Base-by-base conservation (phyloP, 2,113 vertebrate species). In the Eulacestoma nigropectus region DNA sequence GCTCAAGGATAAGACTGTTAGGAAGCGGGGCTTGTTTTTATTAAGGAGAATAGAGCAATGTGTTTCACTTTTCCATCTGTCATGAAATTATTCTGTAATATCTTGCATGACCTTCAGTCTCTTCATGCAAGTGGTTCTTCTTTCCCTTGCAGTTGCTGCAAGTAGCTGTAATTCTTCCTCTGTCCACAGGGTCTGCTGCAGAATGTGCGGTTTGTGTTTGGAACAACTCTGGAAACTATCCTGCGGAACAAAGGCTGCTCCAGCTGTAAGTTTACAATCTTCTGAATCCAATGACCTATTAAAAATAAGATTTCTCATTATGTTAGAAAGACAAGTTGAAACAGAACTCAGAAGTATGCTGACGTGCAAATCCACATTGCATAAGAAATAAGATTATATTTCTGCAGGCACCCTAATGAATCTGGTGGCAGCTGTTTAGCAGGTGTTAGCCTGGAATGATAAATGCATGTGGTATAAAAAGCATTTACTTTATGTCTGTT, bases 161-260 rank as follows among this genome's bases (percentile, higher is more conserved):
- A 93, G 85, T 74, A 75, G 65, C 55, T 96, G 93, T 85, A 96
- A 94, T 97, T 95, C 93, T 59, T 93, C 41, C 72, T 96, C 74
- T 97, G 75, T 93, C 97, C 95, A 69, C 98, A 99, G 99, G 99
- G 99, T 96, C 98, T 99, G 78, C 98, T 99, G 91, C 99, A 99
- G 98, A 99, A 99, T 63, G 98, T 99, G 94, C 98, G 98, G 52
- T 99, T 99, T 96, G 99, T 99, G 50, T 99, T 99, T 95, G 99
- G 99, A 95, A 99, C 99, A 64, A 98, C 98, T 65, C 96, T 99
- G 82, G 98, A 99, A 94, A 98, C 98, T 65, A 98, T 99, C 72
- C 97, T 99, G 84, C 98, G 99, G 97, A 99, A 99, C 96, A 99
- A 99, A 97, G 99, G 99, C 95, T 99, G 99, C 90, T 98, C 99